Conservation (phyloP, 2,888 invertebrate genomes). For the Polydrusus tereticollis region DNA sequence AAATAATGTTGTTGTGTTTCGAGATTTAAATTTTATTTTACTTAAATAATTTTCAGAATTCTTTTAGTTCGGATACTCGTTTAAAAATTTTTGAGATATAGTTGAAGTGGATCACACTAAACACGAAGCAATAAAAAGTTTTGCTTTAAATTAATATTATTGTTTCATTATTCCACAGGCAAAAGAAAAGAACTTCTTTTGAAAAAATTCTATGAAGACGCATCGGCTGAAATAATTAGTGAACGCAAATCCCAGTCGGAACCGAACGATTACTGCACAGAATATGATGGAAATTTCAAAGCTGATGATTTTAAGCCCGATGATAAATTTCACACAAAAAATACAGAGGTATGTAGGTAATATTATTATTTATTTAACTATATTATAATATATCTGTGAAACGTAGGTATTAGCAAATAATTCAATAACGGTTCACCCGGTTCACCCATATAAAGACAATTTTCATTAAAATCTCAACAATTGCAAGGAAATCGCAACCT, state of each 20-base stretch:
- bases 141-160: neutral
- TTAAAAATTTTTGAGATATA: too few species aligned
- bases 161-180: conserved; percentile 47
- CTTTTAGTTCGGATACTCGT: too few species aligned
- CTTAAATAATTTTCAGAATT: too few species aligned
- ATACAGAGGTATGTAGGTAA: conserved; percentile 38
- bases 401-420: too few species aligned
- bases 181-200: conserved; percentile 55
- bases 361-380: neutral
- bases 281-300: conserved; percentile 61
- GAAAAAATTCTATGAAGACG: conserved; percentile 58
- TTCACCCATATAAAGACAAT: too few species aligned
- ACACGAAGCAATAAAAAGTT: too few species aligned
- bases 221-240: conserved; percentile 58
- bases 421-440: too few species aligned
- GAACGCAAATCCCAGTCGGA: conserved; percentile 55
- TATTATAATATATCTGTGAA: neutral
- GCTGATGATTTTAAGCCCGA: conserved; percentile 55
- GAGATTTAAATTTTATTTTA: too few species aligned
- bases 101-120: too few species aligned
- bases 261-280: conserved; percentile 60
- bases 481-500: too few species aligned
- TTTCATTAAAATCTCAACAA: too few species aligned
- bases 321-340: conserved; percentile 50
- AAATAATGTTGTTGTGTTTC: too few species aligned